Percentiles rank a stretch among this genome's conserved stretches.
Evolutionary conservation across 2,113 vertebrate genomes (phyloP).

Genomic region (Syngnathoides biaculeatus): DNA sequence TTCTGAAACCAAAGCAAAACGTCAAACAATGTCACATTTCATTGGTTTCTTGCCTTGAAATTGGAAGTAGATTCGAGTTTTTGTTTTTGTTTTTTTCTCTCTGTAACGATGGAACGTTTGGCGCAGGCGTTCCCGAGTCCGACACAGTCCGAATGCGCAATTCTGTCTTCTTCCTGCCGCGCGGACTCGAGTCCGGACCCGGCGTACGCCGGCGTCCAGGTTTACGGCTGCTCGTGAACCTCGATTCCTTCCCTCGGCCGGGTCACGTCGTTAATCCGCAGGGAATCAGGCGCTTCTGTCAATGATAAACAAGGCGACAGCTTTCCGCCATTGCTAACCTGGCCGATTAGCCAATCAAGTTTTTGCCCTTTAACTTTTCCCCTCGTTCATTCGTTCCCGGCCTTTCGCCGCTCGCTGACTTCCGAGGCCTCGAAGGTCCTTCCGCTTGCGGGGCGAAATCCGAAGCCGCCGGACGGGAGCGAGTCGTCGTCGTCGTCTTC

Average conservation of each 20-base stretch:
- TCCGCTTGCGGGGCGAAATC: conserved; percentile 3
- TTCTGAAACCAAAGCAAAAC: too few species aligned
- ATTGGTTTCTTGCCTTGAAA: too few species aligned
- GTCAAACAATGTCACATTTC: too few species aligned
- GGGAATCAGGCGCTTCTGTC: conserved; percentile 60
- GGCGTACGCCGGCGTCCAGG: conserved; percentile 7
- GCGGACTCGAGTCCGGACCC: conserved; percentile 6
- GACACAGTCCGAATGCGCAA: too few species aligned
- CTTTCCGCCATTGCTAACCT: conserved; percentile 30
- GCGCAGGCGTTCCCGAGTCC: too few species aligned
- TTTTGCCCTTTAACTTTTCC: conserved; percentile 24
- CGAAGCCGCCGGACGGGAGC: background rate
- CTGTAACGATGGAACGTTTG: too few species aligned
- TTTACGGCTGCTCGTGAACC: conserved; percentile 36
- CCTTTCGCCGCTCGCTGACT: too few species aligned
- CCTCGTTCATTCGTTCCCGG: conserved; percentile 14
- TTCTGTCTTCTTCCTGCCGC: conserved; percentile 13
- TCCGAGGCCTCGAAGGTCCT: background rate
- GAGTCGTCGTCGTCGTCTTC: background rate
- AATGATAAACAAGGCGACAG: conserved; percentile 65
- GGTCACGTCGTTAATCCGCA: conserved; percentile 51
- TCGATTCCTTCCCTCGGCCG: conserved; percentile 12
- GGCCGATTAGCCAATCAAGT: conserved; percentile 26
- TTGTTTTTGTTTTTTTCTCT: too few species aligned
- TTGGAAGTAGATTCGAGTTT: too few species aligned